phyloP scores from a whole-genome alignment of 2,113 vertebrate genomes.

The Orientallactaga bullata region DNA sequence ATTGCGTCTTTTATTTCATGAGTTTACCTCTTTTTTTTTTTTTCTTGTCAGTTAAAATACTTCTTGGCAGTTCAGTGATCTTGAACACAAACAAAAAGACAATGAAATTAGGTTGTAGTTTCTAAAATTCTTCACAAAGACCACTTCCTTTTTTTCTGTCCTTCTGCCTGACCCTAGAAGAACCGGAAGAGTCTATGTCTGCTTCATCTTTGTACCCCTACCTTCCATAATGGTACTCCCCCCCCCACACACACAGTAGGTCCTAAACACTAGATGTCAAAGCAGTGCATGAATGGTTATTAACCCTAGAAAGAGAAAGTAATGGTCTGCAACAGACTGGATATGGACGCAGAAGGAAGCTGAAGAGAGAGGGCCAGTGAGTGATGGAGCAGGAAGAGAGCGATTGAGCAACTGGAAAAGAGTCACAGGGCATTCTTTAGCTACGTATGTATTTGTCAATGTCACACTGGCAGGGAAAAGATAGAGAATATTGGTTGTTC shows the following conservation, averaged over 20 bases:
- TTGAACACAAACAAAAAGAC: neutral
- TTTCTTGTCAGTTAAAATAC: too few species aligned
- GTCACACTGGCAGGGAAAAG: neutral
- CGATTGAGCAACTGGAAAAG: neutral
- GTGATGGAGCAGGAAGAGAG: too few species aligned
- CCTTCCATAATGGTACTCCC: neutral
- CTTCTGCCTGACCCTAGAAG: neutral
- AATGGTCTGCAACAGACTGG: neutral
- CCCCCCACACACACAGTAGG: neutral
- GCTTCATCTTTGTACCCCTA: neutral
- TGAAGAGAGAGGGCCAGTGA: neutral
- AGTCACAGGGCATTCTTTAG: neutral
- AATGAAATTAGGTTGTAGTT: neutral
- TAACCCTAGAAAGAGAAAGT: neutral
- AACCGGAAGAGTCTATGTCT: neutral
- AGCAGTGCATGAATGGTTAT: neutral
- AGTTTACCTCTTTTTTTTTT: neutral
- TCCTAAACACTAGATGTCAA: neutral
- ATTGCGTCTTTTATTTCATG: conserved; percentile 7
- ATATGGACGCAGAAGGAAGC: neutral
- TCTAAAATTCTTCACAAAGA: neutral
- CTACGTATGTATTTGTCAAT: neutral
- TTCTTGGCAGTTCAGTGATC: neutral
- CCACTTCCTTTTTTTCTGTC: neutral
- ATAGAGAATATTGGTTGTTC: too few species aligned